Evolutionary conservation across 2,797 vertebrate genomes (phyloP), one percentile per base, ranked within the genome.

Genomic region (Takifugu rubripes): DNA sequence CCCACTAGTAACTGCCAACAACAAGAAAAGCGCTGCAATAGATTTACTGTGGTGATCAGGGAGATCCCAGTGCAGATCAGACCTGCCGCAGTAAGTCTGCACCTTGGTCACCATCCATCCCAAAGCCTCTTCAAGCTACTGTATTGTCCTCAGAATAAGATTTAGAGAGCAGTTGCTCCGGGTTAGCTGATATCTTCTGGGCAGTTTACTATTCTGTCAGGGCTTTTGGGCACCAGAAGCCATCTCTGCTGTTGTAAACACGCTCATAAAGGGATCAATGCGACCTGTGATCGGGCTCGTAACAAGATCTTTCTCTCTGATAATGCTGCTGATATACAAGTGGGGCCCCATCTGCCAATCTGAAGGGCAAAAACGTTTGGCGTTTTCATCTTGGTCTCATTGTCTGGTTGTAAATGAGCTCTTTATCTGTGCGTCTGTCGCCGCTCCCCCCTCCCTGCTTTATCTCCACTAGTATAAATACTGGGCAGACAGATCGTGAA

Each of bases 141-240:
- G 25, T 70, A 83, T 79, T 72, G 73, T 83, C 75, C 76, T 61
- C 49, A 50, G 49, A 52, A 66, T 44, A 59, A 79, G 68, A 83
- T 83, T 86, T 82, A 86, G 56, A 71, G 72, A 63, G 49, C 27
- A 55, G 51, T 61, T 76, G 74, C 60, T 61, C 67, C 16, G 61
- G 56, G 66, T 68, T 84, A 88, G 85, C 62, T 45, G 63, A 86
- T 78, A 81, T 83, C 75, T 82, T 72, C 68, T 80, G 78, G 77
- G 54, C 78, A 82, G 68, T 88, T 89, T 89, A 89, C 74, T 78
- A 54, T 80, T 68, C 69, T 63, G 83, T 88, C 86, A 81, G 78
- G 77, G 85, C 68, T 77, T 87, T 78, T 84, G 78, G 76, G 21
- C 27, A 29, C 27, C 75, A 64, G 72, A 73, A 65, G 63, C 72